Evolutionary conservation across 2,113 vertebrate species (phyloP), one percentile per base, ranked within the genome.

Genomic region (Carettochelys insculpta): DNA sequence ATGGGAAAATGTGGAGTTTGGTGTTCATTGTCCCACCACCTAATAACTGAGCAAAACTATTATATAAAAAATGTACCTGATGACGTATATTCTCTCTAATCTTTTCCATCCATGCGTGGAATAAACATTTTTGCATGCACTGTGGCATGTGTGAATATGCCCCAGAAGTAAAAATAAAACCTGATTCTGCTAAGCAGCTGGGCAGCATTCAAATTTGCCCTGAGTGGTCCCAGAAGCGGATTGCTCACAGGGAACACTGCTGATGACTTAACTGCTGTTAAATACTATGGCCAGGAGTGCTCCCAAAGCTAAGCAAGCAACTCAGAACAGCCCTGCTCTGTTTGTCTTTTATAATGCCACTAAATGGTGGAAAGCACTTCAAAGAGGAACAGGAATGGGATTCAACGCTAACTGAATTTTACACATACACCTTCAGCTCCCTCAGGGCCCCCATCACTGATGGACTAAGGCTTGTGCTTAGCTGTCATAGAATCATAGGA

Each of bases 351-450:
- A 20, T 71, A 75, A 41, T 78, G 12, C 16, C 52, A 6, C 58
- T 84, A 58, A 34, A 6, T 45, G 5, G 0, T 0, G 68, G 24
- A 82, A 8, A 1, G 0, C 3, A 27, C 29, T 1, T 73, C 1
- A 0, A n/a, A 19, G 24, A 45, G 34, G 75, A 68, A 85, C 78
- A 77, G 10, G 45, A 25, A 34, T 84, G 24, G 17, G 19, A 1
- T 45, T 73, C 7, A 13, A n/a, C 27, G 14, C 68, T 0, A 0
- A 29, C 58, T 47, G 5, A 10, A 9, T 24, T 31, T 14, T 80
- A 47, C 71, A 86, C 52, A n/a, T 20, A 77, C 41, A 9, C 29
- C 20, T 54, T 25, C 24, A 27, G 34, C 11, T 14, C 29, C 17
- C 43, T 43, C 19, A 19, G n/a, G n/a, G n/a, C 61, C 48, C 5